Base-by-base conservation (phyloP, 30 jellyfish, hydroid and myxozoan genomes). In the Mastigias papua region DNA sequence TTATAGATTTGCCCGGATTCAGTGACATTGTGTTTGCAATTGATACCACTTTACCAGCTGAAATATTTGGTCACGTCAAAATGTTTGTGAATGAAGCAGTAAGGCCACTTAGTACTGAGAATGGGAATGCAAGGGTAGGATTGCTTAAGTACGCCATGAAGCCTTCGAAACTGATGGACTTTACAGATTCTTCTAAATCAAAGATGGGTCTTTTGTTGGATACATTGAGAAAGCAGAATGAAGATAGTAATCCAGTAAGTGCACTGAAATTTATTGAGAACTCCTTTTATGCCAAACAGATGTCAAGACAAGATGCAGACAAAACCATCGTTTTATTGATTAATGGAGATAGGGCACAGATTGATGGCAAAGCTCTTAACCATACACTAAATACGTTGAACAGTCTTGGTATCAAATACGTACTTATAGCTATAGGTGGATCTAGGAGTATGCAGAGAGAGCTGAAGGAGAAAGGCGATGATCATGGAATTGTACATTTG, bases 1-100 rank as follows among this genome's bases (percentile, higher is more conserved):
- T 46, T 23, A 29, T 58, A 90, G 97, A 80, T n/a, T 46, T 73
- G 0, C n/a, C 87, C 50, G 90, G 82, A 17, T 8, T 21, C 26
- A 51, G 80, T 19, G 87, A 80, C 62, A 72, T 90, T 31, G 93
- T 90, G 16, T 90, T 20, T 69, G 86, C 93, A 4, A 48, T 90
- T 65, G 97, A 90, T 50, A 61, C 28, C 16, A 48, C 97, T 0
- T 28, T 73, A 5, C 29, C 87, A 8, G 28, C 64, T 61, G 86
- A 58, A 48, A 85, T 27, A 0, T 75, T 87, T 26, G 31, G 34
- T 22, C 81, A 62, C 4, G 26, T 76, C 81, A 87, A 87, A 30
- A 32, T n/a, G 29, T 68, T 87, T 35, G 34, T 76, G 32, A 86
- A 58, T 7, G 69, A 73, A 63, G 77, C 89, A 2, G 82, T 76